Percentiles rank a stretch among this genome's conserved stretches.
phyloP scores from a whole-genome alignment of 2,113 vertebrate species.

The Gymnarchus niloticus region DNA sequence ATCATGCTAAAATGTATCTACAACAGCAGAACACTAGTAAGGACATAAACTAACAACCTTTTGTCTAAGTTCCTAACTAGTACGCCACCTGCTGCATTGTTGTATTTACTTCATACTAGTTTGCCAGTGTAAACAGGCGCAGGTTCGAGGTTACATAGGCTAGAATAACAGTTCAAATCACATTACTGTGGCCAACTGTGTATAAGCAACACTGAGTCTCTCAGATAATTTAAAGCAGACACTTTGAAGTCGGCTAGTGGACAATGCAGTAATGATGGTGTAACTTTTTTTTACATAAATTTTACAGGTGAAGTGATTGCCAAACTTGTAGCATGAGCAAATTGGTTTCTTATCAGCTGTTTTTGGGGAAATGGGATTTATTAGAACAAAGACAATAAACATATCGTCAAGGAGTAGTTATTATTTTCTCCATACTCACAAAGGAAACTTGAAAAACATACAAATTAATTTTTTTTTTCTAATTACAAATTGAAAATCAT shows the following conservation, averaged over 20 bases:
- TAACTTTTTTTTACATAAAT: not conserved
- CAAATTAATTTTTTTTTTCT: not conserved
- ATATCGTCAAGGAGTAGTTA: not conserved
- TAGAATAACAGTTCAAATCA: not conserved
- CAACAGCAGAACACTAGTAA: not conserved
- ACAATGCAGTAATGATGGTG: not conserved
- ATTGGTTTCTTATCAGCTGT: not conserved
- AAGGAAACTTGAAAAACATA: not conserved
- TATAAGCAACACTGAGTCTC: not conserved
- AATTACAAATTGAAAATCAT: not conserved
- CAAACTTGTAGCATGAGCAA: not conserved
- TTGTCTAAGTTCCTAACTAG: conserved; percentile 23
- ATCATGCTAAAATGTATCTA: not conserved
- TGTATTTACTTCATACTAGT: conserved; percentile 10
- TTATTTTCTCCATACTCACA: not conserved
- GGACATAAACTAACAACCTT: not conserved
- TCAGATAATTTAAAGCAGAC: not conserved
- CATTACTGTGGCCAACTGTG: not conserved
- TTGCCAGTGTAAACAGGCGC: not conserved
- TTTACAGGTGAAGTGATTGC: too few species aligned
- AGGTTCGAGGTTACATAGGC: not conserved
- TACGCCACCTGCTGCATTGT: conserved; percentile 45
- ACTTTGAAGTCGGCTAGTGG: not conserved
- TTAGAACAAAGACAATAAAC: not conserved
- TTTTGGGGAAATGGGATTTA: not conserved